A percentile compares a stretch with the other conserved stretches of the same genome.
Evolutionary conservation across 1,140 invertebrate species (phyloP).

Genomic region (Alviniconcha marisindica): DNA sequence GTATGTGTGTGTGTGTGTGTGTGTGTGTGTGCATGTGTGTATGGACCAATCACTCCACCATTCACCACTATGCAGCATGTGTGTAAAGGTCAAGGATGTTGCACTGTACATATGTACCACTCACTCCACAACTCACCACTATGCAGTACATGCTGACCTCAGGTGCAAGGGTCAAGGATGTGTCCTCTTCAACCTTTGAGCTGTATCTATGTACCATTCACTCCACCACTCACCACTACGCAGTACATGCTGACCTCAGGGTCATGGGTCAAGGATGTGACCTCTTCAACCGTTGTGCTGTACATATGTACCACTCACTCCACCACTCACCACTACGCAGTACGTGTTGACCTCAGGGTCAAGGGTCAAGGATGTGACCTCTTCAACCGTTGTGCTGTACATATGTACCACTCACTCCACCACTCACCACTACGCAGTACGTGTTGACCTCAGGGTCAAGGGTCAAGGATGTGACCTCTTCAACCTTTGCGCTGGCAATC

Average conservation of each 20-base stretch:
- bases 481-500: conserved; percentile 71
- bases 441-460: conserved; percentile 63
- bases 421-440: conserved; percentile 82
- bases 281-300: conserved; percentile 71
- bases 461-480: conserved; percentile 67
- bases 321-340: conserved; percentile 82
- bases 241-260: conserved; percentile 75
- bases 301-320: too few species aligned
- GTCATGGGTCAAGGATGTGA: conserved; percentile 67
- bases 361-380: conserved; percentile 65
- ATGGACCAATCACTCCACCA: too few species aligned
- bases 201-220: too few species aligned
- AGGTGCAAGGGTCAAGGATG: conserved; percentile 63
- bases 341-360: conserved; percentile 67
- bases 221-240: conserved; percentile 81
- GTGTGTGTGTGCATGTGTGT: too few species aligned
- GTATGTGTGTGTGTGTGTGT: too few species aligned
- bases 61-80: too few species aligned
- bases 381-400: conserved; percentile 71
- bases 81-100: too few species aligned
- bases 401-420: too few species aligned
- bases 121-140: conserved; percentile 80
- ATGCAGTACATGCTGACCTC: conserved; percentile 78
- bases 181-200: conserved; percentile 72
- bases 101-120: too few species aligned